phyloP scores from a whole-genome alignment of 2,888 invertebrate genomes.

The Drosophila lacicola region DNA sequence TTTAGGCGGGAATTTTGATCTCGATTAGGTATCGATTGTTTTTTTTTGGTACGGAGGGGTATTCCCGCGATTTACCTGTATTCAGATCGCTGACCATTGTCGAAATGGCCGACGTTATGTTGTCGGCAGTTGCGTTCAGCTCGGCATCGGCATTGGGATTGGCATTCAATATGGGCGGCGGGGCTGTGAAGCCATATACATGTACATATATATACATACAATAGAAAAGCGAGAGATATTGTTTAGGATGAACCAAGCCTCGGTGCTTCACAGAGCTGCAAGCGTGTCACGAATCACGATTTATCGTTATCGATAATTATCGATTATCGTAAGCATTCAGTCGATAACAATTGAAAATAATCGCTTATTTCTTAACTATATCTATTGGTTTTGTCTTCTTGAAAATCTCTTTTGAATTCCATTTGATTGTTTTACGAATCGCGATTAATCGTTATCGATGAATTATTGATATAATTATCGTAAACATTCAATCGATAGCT shows the following conservation, averaged over 20 bases:
- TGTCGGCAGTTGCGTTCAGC: slow-evolving; percentile 97
- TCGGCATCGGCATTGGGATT: slow-evolving; percentile 94
- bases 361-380: too few relatives aligned
- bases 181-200: slow-evolving; percentile 68
- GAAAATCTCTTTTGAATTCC: too few relatives aligned
- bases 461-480: too few relatives aligned
- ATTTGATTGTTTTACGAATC: too few relatives aligned
- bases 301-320: background rate
- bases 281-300: slow-evolving; percentile 15
- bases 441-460: too few relatives aligned
- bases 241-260: slow-evolving; percentile 20
- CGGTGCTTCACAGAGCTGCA: slow-evolving; percentile 15
- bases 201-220: slow-evolving; percentile 24
- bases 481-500: too few relatives aligned
- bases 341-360: too few relatives aligned
- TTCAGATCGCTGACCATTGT: slow-evolving; percentile 98
- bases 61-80: slow-evolving; percentile 88
- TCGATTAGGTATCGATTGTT: background rate
- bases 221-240: slow-evolving; percentile 34
- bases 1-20: slow-evolving; percentile 9
- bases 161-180: slow-evolving; percentile 82
- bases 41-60: background rate
- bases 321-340: too few relatives aligned
- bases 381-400: too few relatives aligned
- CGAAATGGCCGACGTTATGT: slow-evolving; percentile 99